Base-by-base conservation (phyloP, 1,140 invertebrate genomes). In the Drosophila rufa region DNA sequence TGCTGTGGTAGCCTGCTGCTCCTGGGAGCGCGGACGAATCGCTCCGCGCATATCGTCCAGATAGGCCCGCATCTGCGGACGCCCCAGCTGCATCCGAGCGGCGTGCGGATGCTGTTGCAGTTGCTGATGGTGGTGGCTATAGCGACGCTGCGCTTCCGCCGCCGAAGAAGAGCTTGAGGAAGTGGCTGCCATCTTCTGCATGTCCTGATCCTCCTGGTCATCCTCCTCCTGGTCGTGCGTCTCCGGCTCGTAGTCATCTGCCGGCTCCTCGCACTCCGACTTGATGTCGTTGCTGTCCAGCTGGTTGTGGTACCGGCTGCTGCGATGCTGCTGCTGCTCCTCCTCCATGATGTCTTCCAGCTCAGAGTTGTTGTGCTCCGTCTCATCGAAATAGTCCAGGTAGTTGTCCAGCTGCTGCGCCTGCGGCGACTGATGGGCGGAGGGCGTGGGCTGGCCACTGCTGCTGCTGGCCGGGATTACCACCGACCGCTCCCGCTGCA, bases 261-360 rank as follows among this genome's bases (percentile, higher is more conserved):
- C 74, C 8, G 82, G 79, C 30, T 92, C 91, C 51, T 92, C 91
- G 46, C 91, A 92, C 59, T 92, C 91, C 0, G 91, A 92, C 56
- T 92, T 92, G 8, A 92, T 92, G 58, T 92, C 91, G 48, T 91
- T 91, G 71, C 80, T 80, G 15, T 87, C 80, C 17, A 92, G n/a
- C 19, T 80, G 80, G 48, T 43, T 80, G 55, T 85, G 85, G 65
- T 38, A 57, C 22, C 36, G 71, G 50, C 43, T 89, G 69, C 47
- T 90, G 61, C 42, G 53, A n/a, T 25, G 78, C 81, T 91, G 78
- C 81, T 73, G 82, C 38, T 86, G 76, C 46, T 91, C 89, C 15
- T 89, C 89, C 25, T 91, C 90, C 5, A 91, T 90, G 11, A 91
- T 89, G 14, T 92, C 89, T 19, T 91, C 90, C n/a, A 91, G 67